Evolutionary conservation across 1,140 invertebrate genomes (phyloP).

Genomic region (Cephus cinctus): DNA sequence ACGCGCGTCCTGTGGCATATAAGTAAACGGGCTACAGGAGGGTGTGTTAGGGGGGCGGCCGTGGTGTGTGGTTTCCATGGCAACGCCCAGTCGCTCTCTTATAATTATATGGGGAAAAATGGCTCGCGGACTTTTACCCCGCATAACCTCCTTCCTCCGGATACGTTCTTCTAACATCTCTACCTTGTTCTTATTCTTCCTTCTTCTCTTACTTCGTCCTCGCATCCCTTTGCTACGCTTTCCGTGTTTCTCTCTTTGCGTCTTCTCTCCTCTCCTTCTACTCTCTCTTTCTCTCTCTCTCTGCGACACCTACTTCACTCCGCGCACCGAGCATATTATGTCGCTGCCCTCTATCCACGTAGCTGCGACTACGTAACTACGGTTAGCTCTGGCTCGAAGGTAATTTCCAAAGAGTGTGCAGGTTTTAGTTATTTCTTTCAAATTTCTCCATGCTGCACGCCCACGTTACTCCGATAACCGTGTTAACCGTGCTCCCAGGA

Average conservation of each 20-base stretch:
- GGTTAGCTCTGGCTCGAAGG: constrained; percentile 31
- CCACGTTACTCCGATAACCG: constrained; percentile 32
- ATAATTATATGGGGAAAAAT: constrained; percentile 51
- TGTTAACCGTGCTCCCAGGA: no score
- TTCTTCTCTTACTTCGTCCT: not conserved
- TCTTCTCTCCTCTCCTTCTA: not conserved
- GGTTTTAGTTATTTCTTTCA: not conserved
- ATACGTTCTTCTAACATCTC: constrained; percentile 17
- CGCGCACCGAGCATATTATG: constrained; percentile 44
- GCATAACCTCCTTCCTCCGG: constrained; percentile 19
- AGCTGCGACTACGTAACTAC: constrained; percentile 29
- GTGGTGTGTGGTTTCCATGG: constrained; percentile 44
- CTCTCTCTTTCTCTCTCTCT: no score
- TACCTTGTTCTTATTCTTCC: constrained; percentile 24
- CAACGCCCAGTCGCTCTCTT: constrained; percentile 49
- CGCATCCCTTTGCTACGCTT: not conserved
- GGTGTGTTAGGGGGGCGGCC: constrained; percentile 13
- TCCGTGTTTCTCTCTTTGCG: not conserved
- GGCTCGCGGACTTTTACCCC: constrained; percentile 36
- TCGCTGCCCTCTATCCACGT: constrained; percentile 36
- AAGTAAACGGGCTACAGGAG: constrained; percentile 22
- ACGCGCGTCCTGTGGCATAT: constrained; percentile 20
- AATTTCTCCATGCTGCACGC: not conserved
- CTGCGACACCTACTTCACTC: constrained; percentile 36
- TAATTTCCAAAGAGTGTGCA: no score